Percentiles rank a stretch among this genome's conserved stretches.
These are phyloP conservation scores for Sylvilagus floridanus DNA, from an alignment of 2,797 vertebrate genomes.

Conservation along the genomic window DNA sequence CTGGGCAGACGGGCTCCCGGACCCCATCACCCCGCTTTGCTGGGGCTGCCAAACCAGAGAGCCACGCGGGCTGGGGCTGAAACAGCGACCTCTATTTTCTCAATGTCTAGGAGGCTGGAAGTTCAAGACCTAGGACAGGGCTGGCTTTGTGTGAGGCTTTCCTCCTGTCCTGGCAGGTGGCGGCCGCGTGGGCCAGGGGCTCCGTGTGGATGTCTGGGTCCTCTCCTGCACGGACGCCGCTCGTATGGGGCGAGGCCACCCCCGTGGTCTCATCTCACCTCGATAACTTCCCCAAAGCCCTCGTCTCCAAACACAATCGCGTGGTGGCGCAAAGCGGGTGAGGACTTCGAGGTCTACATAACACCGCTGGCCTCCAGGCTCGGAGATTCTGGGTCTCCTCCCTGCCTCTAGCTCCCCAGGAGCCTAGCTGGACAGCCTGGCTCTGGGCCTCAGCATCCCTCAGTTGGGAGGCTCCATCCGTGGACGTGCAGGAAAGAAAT, in stretches of 20 bases:
- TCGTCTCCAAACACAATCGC: background rate
- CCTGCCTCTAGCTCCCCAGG: background rate
- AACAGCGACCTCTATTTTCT: background rate
- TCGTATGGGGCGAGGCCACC: background rate
- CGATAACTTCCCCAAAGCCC: background rate
- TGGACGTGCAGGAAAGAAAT: background rate
- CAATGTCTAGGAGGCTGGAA: background rate
- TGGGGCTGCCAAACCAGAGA: background rate
- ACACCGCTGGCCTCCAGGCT: background rate
- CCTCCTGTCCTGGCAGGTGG: background rate
- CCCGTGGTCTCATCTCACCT: background rate
- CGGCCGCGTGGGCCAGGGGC: accelerated
- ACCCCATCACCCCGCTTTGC: too few species aligned
- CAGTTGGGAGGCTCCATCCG: background rate
- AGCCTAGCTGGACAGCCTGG: background rate
- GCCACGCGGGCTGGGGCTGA: background rate
- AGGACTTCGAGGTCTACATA: background rate
- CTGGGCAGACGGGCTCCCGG: background rate
- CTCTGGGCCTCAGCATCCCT: background rate
- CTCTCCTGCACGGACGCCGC: background rate
- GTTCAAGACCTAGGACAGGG: background rate
- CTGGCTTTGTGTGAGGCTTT: background rate
- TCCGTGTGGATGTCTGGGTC: background rate
- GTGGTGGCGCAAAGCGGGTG: background rate
- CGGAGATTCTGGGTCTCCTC: background rate